These are phyloP conservation scores for Bradynema listronoti DNA, from an alignment of 1,140 invertebrate species.

Conservation along the genomic window DNA sequence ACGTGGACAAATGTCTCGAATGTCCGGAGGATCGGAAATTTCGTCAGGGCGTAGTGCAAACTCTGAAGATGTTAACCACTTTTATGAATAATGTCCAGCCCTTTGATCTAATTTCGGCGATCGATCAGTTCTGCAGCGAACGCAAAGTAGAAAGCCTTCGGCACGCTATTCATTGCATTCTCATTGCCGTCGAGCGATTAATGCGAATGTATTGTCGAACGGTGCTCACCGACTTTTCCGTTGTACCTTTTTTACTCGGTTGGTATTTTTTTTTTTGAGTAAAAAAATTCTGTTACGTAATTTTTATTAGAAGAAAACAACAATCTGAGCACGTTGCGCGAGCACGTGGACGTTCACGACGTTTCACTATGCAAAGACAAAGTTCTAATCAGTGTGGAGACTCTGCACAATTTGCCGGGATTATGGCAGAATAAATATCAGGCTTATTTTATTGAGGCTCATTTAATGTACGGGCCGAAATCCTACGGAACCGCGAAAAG, in stretches of 20 bases:
- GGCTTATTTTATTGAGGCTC: conserved; percentile 22
- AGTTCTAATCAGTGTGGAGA: conserved; percentile 22
- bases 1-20: conserved; percentile 26
- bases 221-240: conserved; percentile 28
- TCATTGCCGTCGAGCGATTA: conserved; percentile 20
- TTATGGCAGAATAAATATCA: conserved; percentile 20
- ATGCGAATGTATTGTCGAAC: conserved; percentile 24
- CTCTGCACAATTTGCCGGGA: conserved; percentile 25
- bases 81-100: conserved; percentile 30
- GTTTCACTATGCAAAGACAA: conserved; percentile 18
- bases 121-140: background rate
- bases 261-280: no score
- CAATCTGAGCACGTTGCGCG: conserved; percentile 2
- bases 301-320: conserved; percentile 1
- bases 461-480: conserved; percentile 34
- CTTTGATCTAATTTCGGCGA: conserved; percentile 15
- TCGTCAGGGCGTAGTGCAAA: conserved; percentile 14
- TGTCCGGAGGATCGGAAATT: conserved; percentile 13
- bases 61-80: conserved; percentile 18
- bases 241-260: no score
- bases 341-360: conserved; percentile 18
- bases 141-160: background rate
- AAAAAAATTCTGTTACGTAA: no score
- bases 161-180: conserved; percentile 17
- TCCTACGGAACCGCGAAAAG: conserved; percentile 18